phyloP scores from a whole-genome alignment of 2,797 vertebrate genomes.

The Darevskia mixta region DNA sequence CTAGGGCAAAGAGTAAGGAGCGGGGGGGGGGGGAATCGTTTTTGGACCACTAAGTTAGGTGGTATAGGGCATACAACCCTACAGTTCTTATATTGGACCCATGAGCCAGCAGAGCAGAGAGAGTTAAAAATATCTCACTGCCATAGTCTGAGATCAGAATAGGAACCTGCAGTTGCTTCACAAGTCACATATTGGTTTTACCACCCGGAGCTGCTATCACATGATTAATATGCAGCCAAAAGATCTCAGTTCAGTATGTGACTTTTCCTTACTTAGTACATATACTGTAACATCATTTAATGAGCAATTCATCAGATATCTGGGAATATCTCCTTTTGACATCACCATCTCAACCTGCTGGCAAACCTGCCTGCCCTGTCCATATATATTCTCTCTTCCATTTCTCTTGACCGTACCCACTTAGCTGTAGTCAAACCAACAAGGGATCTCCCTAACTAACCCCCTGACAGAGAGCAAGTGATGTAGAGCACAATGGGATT shows the following conservation, averaged over 20 bases:
- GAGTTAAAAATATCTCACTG: neutral
- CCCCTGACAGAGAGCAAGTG: neutral
- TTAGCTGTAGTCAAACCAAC: neutral
- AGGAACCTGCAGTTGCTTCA: neutral
- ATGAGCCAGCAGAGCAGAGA: neutral
- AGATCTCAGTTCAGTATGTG: neutral
- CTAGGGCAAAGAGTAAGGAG: neutral
- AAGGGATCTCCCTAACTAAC: neutral
- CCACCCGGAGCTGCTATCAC: no score
- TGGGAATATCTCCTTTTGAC: neutral
- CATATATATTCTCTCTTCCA: neutral
- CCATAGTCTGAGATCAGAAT: neutral
- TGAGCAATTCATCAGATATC: neutral
- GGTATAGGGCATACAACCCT: no score
- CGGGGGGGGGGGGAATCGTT: neutral
- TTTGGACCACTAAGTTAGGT: neutral
- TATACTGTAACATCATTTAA: neutral
- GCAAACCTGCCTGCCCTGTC: neutral
- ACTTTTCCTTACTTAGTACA: neutral
- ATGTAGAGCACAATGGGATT: neutral
- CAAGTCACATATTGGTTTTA: neutral
- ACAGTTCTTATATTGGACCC: neutral
- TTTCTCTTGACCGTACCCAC: neutral
- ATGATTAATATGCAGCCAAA: no score
- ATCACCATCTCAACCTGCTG: neutral